phyloP scores from a whole-genome alignment of 2,113 vertebrate species.

The Echinops telfairi region DNA sequence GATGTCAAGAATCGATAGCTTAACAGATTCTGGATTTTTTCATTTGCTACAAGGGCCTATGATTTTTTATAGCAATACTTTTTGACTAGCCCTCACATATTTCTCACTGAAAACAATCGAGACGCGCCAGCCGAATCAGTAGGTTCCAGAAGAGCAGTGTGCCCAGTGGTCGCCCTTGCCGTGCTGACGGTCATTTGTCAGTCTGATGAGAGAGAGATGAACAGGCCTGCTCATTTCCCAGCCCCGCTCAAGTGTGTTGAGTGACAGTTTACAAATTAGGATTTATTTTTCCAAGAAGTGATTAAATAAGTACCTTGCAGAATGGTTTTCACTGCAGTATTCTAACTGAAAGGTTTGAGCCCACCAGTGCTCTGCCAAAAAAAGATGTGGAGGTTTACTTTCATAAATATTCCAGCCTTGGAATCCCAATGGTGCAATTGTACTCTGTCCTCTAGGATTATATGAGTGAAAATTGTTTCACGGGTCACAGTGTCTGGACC shows the following conservation, averaged over 20 bases:
- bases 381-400: background rate
- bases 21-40: too few relatives aligned
- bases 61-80: too few relatives aligned
- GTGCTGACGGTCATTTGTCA: background rate
- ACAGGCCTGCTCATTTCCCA: background rate
- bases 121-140: background rate
- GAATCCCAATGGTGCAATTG: too few relatives aligned
- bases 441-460: too few relatives aligned
- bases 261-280: slow-evolving; percentile 1
- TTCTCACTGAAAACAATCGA: background rate
- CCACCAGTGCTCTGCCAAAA: background rate
- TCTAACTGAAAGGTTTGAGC: background rate
- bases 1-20: too few relatives aligned
- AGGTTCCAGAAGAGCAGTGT: too few relatives aligned
- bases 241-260: too few relatives aligned
- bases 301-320: background rate
- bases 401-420: too few relatives aligned
- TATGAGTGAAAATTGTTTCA: background rate
- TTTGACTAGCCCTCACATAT: too few relatives aligned
- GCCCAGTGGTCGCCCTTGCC: background rate
- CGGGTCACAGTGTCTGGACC: background rate
- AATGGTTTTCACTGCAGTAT: background rate
- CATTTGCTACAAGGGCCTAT: too few relatives aligned
- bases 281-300: background rate
- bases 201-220: background rate